These are phyloP conservation scores for Hydrotaea diabolus DNA, from an alignment of 2,888 invertebrate species.

Conservation along the genomic window DNA sequence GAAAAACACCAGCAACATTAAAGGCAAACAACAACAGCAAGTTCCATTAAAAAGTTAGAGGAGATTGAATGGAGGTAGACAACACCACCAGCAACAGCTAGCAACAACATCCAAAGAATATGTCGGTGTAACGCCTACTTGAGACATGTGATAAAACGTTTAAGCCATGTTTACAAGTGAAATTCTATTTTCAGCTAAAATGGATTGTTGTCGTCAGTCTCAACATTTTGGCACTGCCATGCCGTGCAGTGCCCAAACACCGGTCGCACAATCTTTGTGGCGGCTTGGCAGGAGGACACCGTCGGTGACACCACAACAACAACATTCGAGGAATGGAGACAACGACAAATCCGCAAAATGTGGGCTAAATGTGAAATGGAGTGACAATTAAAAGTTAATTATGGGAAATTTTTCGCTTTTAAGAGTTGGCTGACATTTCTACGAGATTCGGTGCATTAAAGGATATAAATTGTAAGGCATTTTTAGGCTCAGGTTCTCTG, in stretches of 20 bases:
- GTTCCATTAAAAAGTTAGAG: slow-evolving; percentile 56
- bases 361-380: slow-evolving; percentile 46
- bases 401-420: slow-evolving; percentile 44
- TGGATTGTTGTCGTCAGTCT: slow-evolving; percentile 66
- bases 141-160: slow-evolving; percentile 65
- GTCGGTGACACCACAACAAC: slow-evolving; percentile 33
- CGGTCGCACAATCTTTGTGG: slow-evolving; percentile 26
- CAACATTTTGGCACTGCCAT: slow-evolving; percentile 70
- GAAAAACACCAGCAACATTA: background rate
- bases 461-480: too few relatives aligned
- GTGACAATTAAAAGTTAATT: slow-evolving; percentile 56
- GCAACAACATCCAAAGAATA: slow-evolving; percentile 70
- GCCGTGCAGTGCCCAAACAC: slow-evolving; percentile 42
- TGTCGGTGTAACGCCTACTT: slow-evolving; percentile 65
- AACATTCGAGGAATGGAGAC: background rate
- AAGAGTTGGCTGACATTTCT: too few relatives aligned
- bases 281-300: background rate
- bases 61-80: slow-evolving; percentile 48
- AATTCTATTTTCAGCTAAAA: slow-evolving; percentile 61
- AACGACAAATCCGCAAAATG: slow-evolving; percentile 40
- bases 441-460: too few relatives aligned
- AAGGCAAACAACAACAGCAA: slow-evolving; percentile 40
- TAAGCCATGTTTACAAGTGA: slow-evolving; percentile 65
- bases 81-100: slow-evolving; percentile 41
- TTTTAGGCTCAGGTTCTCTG: too few relatives aligned